Base-by-base conservation (phyloP, 2,888 invertebrate species). In the Volucella zonaria region DNA sequence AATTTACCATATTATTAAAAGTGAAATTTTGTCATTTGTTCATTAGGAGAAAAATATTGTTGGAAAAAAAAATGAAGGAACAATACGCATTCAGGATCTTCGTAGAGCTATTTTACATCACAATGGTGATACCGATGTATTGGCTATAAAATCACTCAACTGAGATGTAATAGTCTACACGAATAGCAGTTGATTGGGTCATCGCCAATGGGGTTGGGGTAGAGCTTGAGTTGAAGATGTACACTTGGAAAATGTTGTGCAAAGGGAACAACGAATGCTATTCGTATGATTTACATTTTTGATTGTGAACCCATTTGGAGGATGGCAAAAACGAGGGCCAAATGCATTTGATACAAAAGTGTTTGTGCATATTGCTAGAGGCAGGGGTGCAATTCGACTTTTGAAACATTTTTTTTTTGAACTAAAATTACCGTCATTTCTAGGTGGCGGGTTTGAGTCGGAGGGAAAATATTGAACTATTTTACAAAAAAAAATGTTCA, bases 261-360 rank as follows among this genome's bases (percentile, higher is more conserved):
- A 56, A 56, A 74, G 64, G 56, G 74, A 47, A n/a, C 12, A 31
- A 10, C 14, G 14, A 56, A 47, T 54, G 42, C 18, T 8, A 31
- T 31, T 31, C 31, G 6, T 31, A 23, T 49, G 31, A 64, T 74
- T 64, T 74, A 64, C 64, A 74, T 74, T 74, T 74, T 74, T 74
- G 64, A 74, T 74, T 74, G 64, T 31, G 47, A 74, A 64, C 56
- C 47, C 56, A 68, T 18, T 73, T 18, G 14, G 59, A 6, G 11
- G 18, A 31, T 52, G 18, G n/a, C 52, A 10, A 8, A 43, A 31
- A 47, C 9, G 18, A 6, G 40, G 14, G 38, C 58, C 14, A 58
- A 38, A 40, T 11, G n/a, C 15, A 40, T 58, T 58, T 52, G 31
- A 31, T 38, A 14, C 40, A 12, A 14, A 40, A 58, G 38, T 52